A percentile compares a stretch with the other conserved stretches of the same genome.
Evolutionary conservation across 2,113 vertebrate genomes (phyloP).

Genomic region (Lota lota): DNA sequence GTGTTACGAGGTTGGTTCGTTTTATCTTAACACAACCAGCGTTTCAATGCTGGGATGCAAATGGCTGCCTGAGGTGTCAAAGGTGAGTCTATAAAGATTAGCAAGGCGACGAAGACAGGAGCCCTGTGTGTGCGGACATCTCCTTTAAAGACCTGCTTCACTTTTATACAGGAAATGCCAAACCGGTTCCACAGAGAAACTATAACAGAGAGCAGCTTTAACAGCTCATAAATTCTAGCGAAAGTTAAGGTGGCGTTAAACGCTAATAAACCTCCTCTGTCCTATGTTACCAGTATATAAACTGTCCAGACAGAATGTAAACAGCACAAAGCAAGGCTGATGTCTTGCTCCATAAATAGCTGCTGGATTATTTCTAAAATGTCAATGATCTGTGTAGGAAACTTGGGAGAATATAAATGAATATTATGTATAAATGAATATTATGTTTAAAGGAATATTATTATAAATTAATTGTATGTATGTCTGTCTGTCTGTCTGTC

Average conservation of each 20-base stretch:
- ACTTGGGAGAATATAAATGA: not conserved
- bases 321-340: conserved; percentile 32
- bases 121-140: conserved; percentile 52
- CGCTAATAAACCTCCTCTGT: conserved; percentile 32
- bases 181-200: conserved; percentile 60
- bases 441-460: too few relatives aligned
- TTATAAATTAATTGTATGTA: too few relatives aligned
- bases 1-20: not conserved
- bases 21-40: not conserved
- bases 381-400: not conserved
- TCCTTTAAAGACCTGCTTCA: conserved; percentile 55
- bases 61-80: conserved; percentile 51
- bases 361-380: conserved; percentile 15
- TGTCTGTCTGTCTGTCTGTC: too few relatives aligned
- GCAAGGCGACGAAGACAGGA: conserved; percentile 51
- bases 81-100: conserved; percentile 67
- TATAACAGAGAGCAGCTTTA: conserved; percentile 63
- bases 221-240: conserved; percentile 57
- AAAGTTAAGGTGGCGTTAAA: conserved; percentile 46
- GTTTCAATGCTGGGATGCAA: conserved; percentile 34
- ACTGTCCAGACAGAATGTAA: conserved; percentile 25
- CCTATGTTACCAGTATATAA: conserved; percentile 14
- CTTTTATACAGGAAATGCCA: conserved; percentile 74
- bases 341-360: conserved; percentile 7
- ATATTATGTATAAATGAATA: not conserved